Evolutionary conservation across 2,888 invertebrate species (phyloP).

Genomic region (Dryobota labecula): DNA sequence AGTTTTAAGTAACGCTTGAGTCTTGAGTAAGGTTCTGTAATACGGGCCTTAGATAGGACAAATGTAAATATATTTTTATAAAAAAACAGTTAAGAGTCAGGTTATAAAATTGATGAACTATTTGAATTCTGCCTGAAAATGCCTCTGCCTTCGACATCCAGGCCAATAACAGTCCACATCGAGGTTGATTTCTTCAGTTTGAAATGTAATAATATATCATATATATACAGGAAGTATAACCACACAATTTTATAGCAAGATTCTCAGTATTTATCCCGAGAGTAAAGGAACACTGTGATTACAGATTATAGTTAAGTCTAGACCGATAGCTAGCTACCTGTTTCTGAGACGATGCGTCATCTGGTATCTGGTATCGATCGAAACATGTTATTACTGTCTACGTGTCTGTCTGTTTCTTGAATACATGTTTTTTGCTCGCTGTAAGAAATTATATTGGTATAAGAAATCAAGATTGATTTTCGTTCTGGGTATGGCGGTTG

Average conservation of each 20-base stretch:
- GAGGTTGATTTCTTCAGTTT: background rate
- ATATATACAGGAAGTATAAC: background rate
- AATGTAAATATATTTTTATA: no score
- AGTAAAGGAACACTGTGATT: constrained; percentile 6
- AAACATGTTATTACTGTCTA: constrained; percentile 39
- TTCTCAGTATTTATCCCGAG: background rate
- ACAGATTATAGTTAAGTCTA: constrained; percentile 24
- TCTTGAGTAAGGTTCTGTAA: no score
- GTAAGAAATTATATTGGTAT: constrained; percentile 11
- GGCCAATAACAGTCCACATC: no score
- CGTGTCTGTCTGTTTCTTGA: constrained; percentile 12
- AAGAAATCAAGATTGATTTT: constrained; percentile 32
- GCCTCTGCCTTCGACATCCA: no score
- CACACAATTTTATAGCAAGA: constrained; percentile 10
- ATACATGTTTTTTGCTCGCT: constrained; percentile 28
- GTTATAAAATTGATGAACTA: no score
- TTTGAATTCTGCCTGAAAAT: no score
- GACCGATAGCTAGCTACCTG: constrained; percentile 37
- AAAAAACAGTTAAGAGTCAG: no score
- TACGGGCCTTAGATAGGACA: no score
- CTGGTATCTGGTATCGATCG: constrained; percentile 19
- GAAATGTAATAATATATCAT: background rate
- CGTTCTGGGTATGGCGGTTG: background rate
- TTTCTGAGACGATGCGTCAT: constrained; percentile 42
- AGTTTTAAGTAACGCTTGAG: no score